Conservation (phyloP, 1,140 invertebrate genomes). For the Theocolax elegans region DNA sequence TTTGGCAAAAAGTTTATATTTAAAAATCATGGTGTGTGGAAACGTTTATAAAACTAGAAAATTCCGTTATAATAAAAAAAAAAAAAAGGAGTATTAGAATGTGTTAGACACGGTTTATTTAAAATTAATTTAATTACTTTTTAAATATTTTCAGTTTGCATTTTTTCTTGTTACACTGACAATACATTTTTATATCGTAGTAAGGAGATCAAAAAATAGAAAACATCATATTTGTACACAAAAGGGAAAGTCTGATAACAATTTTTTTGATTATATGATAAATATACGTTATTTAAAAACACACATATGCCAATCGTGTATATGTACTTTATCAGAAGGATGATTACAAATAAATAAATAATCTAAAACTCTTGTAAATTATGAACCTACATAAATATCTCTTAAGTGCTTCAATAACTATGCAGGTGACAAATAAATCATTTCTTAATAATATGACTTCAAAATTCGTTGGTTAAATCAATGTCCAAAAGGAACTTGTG, state of each 20-base stretch:
- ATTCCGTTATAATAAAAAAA: neutral
- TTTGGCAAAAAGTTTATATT: conserved; percentile 27
- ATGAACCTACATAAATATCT: conserved; percentile 30
- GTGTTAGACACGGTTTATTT: conserved; percentile 15
- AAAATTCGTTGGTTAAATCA: conserved; percentile 7
- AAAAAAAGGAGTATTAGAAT: neutral
- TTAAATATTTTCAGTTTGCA: conserved; percentile 12
- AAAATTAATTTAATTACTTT: conserved; percentile 26
- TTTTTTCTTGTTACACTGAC: conserved; percentile 24
- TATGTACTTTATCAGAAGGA: conserved; percentile 39
- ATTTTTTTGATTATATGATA: conserved; percentile 11
- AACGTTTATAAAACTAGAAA: neutral
- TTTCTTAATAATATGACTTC: conserved; percentile 10
- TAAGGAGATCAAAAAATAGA: conserved; percentile 29
- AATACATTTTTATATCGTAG: conserved; percentile 28
- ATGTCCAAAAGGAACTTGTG: conserved; percentile 23
- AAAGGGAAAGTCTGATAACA: neutral
- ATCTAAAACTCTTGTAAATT: conserved; percentile 41
- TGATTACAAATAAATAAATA: conserved; percentile 45
- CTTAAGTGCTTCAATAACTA: conserved; percentile 31
- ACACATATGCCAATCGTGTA: conserved; percentile 24
- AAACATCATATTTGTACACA: conserved; percentile 10
- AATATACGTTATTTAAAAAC: conserved; percentile 34
- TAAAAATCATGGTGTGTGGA: conserved; percentile 30
- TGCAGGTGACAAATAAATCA: conserved; percentile 1